A percentile compares a stretch with the other conserved stretches of the same genome.
phyloP scores from a whole-genome alignment of 1,140 invertebrate genomes.

The Acromyrmex charruanus region DNA sequence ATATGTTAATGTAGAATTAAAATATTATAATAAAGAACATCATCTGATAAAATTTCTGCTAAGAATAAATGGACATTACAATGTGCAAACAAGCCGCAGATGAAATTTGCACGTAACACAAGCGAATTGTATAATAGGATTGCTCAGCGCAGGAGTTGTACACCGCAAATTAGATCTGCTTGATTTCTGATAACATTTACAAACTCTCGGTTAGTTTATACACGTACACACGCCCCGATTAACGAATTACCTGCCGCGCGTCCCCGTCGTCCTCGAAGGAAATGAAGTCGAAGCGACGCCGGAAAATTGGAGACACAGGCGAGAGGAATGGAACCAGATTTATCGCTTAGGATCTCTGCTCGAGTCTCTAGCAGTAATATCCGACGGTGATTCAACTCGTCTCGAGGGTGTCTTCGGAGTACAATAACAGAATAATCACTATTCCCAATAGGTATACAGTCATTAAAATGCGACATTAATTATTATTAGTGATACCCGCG shows the following conservation, averaged over 20 bases:
- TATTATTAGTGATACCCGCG: slow-evolving; percentile 41
- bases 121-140: slow-evolving; percentile 37
- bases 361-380: slow-evolving; percentile 48
- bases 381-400: slow-evolving; percentile 47
- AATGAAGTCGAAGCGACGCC: slow-evolving; percentile 51
- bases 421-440: slow-evolving; percentile 58
- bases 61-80: not conserved
- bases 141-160: slow-evolving; percentile 37
- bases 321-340: slow-evolving; percentile 49
- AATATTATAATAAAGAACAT: not conserved
- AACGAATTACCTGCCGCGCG: slow-evolving; percentile 72
- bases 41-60: not conserved
- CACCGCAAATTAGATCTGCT: slow-evolving; percentile 55
- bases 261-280: slow-evolving; percentile 32
- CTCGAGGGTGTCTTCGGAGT: slow-evolving; percentile 49
- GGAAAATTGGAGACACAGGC: slow-evolving; percentile 63
- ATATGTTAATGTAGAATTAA: slow-evolving; percentile 1
- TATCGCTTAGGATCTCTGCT: slow-evolving; percentile 44
- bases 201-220: slow-evolving; percentile 73
- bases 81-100: not conserved
- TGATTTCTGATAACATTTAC: slow-evolving; percentile 65
- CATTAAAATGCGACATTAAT: slow-evolving; percentile 64
- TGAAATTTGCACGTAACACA: slow-evolving; percentile 23
- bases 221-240: slow-evolving; percentile 69
- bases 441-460: slow-evolving; percentile 52